Evolutionary conservation across 2,797 vertebrate genomes (phyloP).

Genomic region (Clangula hyemalis): DNA sequence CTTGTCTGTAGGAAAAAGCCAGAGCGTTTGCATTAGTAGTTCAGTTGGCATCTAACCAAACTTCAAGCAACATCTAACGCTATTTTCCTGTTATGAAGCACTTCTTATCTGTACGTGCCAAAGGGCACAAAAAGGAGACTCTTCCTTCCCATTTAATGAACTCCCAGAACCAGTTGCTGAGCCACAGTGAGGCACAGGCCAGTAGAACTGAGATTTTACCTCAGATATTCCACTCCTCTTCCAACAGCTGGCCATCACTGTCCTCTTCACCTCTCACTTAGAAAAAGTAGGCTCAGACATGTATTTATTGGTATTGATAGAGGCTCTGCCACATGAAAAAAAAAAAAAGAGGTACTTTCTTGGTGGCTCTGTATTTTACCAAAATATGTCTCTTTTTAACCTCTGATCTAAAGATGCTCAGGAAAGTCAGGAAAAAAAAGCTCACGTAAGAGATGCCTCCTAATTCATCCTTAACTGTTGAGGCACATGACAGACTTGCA

Average conservation of each 20-base stretch:
- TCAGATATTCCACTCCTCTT: not conserved
- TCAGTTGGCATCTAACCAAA: not conserved
- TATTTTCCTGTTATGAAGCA: not conserved
- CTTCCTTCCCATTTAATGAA: not conserved
- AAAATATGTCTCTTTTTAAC: not conserved
- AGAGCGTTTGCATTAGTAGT: not conserved
- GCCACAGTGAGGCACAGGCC: not conserved
- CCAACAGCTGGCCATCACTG: not conserved
- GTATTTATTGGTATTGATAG: not conserved
- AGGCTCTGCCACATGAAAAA: not conserved
- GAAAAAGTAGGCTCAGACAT: not conserved
- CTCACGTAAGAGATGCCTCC: not conserved
- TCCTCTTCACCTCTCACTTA: not conserved
- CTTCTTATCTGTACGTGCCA: not conserved
- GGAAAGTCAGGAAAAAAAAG: not conserved
- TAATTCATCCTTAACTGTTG: not conserved
- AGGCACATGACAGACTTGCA: not conserved
- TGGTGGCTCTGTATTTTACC: not conserved
- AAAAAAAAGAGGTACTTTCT: not conserved
- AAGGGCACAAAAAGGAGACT: not conserved
- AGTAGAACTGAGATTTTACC: not conserved
- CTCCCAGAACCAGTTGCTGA: not conserved
- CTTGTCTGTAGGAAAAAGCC: not conserved
- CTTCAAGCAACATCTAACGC: not conserved
- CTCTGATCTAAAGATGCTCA: not conserved